Conservation (phyloP, 2,113 vertebrate species). For the Corvus hawaiiensis region DNA sequence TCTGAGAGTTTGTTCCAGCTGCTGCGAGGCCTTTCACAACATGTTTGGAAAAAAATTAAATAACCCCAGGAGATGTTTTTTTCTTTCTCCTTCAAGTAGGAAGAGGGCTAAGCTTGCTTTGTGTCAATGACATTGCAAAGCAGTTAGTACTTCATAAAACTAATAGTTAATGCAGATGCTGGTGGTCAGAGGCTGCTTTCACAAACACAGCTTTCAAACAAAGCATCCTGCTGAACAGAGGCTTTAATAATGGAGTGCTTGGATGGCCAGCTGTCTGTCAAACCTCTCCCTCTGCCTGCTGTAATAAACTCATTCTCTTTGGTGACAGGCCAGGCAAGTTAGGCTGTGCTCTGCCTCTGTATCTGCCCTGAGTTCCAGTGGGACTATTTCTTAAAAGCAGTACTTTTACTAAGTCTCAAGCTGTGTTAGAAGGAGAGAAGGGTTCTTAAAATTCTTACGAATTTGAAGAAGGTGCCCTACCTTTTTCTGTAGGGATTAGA, state of each 20-base stretch:
- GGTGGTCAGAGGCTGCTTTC: conserved; percentile 9
- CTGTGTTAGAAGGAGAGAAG: background rate
- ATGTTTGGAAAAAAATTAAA: conserved; percentile 31
- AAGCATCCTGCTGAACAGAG: conserved; percentile 5
- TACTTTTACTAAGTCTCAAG: background rate
- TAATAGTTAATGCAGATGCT: conserved; percentile 29
- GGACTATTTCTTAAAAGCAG: background rate
- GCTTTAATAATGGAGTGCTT: background rate
- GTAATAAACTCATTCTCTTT: conserved; percentile 34
- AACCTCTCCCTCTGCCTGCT: background rate
- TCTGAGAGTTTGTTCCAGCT: conserved; percentile 19
- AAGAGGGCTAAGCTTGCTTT: conserved; percentile 9
- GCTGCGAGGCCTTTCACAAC: background rate
- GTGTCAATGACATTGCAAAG: conserved; percentile 27
- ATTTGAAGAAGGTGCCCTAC: background rate
- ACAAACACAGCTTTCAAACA: background rate
- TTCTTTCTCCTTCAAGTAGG: conserved; percentile 16
- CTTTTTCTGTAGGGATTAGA: background rate
- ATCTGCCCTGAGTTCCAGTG: background rate
- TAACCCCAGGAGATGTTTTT: conserved; percentile 12
- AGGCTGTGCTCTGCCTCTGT: background rate
- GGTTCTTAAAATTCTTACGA: background rate
- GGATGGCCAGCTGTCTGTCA: conserved; percentile 36
- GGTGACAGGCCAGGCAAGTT: background rate
- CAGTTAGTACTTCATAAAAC: conserved; percentile 25